Percentiles rank a stretch among this genome's conserved stretches.
These are phyloP conservation scores for Hypomecis atomaria DNA, from an alignment of 2,888 invertebrate genomes.

Conservation along the genomic window DNA sequence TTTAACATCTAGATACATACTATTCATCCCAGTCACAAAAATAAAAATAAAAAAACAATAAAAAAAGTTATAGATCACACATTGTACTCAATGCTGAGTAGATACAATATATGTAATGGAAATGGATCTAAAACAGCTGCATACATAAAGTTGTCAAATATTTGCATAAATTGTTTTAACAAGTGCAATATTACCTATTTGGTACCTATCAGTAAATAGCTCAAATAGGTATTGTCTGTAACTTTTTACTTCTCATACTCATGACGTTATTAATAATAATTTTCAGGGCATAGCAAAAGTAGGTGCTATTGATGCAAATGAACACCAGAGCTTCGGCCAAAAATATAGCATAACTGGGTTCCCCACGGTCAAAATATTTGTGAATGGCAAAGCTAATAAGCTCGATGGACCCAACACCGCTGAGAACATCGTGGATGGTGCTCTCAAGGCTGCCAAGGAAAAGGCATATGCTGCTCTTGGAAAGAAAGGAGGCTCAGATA, in stretches of 20 bases:
- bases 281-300: constrained; percentile 95
- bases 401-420: constrained; percentile 78
- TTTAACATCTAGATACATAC: too few species aligned
- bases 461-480: constrained; percentile 89
- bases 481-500: constrained; percentile 81
- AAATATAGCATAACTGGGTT: constrained; percentile 95
- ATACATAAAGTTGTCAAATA: too few species aligned
- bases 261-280: constrained; percentile 18
- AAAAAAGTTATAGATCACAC: too few species aligned
- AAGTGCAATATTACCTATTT: too few species aligned
- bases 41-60: too few species aligned
- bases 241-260: background rate
- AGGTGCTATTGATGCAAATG: constrained; percentile 96
- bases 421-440: constrained; percentile 93
- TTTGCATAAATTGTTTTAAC: too few species aligned
- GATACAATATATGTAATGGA: too few species aligned
- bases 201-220: too few species aligned
- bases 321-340: constrained; percentile 91
- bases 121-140: too few species aligned
- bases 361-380: constrained; percentile 97
- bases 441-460: constrained; percentile 89
- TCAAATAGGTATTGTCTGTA: too few species aligned
- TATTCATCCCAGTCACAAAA: too few species aligned
- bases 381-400: constrained; percentile 13
- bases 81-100: too few species aligned